These are phyloP conservation scores for Champsocephalus gunnari DNA, from an alignment of 2,797 vertebrate genomes.

Conservation along the genomic window DNA sequence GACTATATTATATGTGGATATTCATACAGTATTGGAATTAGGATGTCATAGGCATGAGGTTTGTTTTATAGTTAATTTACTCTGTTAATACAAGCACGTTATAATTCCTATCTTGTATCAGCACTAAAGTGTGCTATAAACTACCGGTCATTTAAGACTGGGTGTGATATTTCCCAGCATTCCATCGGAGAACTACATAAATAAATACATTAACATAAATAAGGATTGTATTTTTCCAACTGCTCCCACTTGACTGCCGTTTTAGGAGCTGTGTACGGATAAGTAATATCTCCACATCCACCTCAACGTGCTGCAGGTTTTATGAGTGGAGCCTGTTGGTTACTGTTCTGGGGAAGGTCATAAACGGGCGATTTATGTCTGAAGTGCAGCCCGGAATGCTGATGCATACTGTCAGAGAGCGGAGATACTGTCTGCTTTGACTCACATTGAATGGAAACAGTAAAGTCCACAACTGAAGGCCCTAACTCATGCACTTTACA, in stretches of 20 bases:
- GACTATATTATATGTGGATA: constrained; percentile 9
- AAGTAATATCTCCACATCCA: constrained; percentile 65
- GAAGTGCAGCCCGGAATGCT: constrained; percentile 67
- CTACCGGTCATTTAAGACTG: constrained; percentile 55
- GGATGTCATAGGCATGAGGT: constrained; percentile 18
- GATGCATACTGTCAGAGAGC: constrained; percentile 63
- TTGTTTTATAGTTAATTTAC: constrained; percentile 55
- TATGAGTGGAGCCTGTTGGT: constrained; percentile 75
- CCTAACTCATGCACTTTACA: constrained; percentile 53
- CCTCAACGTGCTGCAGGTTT: constrained; percentile 64
- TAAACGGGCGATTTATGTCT: constrained; percentile 78
- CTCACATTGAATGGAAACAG: constrained; percentile 66
- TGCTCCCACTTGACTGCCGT: constrained; percentile 59
- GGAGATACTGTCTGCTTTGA: constrained; percentile 57
- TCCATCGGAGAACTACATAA: constrained; percentile 34
- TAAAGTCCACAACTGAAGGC: constrained; percentile 55
- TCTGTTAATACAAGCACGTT: constrained; percentile 33
- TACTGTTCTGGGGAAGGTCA: constrained; percentile 74
- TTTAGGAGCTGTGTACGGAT: constrained; percentile 54
- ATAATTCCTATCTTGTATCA: constrained; percentile 53
- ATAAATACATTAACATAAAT: constrained; percentile 43
- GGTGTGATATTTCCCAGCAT: constrained; percentile 37
- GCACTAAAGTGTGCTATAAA: constrained; percentile 47
- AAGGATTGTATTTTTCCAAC: constrained; percentile 36
- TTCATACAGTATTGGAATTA: not conserved